Conservation (phyloP, 2,797 vertebrate genomes). For the Eupleurogrammus muticus region DNA sequence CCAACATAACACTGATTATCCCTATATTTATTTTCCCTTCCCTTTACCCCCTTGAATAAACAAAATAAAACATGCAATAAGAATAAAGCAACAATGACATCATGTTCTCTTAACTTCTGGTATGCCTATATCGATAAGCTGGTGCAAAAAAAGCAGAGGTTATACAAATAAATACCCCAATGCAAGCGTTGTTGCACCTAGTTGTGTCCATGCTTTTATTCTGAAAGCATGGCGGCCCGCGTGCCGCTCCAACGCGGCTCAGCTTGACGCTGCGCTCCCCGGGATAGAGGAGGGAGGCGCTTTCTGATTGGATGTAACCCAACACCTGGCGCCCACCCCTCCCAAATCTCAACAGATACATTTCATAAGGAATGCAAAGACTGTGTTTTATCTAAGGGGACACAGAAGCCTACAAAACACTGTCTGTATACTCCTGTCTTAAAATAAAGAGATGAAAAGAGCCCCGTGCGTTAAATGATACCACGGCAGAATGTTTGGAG, state of each 20-base stretch:
- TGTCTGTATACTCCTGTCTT: constrained; percentile 76
- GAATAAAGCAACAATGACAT: too few species aligned
- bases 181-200: not conserved
- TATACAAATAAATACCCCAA: not conserved
- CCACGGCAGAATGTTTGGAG: constrained; percentile 66
- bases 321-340: constrained; percentile 80
- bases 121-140: too few species aligned
- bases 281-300: constrained; percentile 80
- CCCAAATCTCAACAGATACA: constrained; percentile 80
- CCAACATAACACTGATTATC: too few species aligned
- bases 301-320: constrained; percentile 83
- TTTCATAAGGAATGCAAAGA: constrained; percentile 84
- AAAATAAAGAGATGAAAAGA: constrained; percentile 82
- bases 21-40: too few species aligned
- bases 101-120: too few species aligned
- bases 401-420: constrained; percentile 75
- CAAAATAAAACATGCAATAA: too few species aligned
- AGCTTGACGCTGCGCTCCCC: constrained; percentile 38
- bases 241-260: constrained; percentile 8
- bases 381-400: constrained; percentile 81
- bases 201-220: constrained; percentile 43
- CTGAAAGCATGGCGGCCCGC: constrained; percentile 12
- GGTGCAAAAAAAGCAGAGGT: too few species aligned
- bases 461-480: constrained; percentile 65
- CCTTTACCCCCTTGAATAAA: too few species aligned